These are phyloP conservation scores for Drosophila pallidifrons DNA, from an alignment of 1,140 invertebrate genomes.

Conservation along the genomic window DNA sequence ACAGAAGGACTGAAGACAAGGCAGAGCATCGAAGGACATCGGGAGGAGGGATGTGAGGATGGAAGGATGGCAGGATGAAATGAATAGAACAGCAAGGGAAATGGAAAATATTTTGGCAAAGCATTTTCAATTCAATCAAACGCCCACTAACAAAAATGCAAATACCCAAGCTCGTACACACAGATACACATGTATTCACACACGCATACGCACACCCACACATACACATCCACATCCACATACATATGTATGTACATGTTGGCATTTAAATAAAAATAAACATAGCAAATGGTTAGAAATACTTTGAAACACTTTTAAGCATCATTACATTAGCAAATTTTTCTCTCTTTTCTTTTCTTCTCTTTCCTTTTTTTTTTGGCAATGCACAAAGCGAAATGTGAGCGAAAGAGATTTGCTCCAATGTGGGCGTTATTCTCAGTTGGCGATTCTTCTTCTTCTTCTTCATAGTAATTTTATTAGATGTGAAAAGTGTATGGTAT, in stretches of 20 bases:
- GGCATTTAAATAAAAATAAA: slow-evolving; percentile 81
- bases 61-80: background rate
- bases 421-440: slow-evolving; percentile 32
- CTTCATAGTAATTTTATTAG: slow-evolving; percentile 34
- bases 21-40: slow-evolving; percentile 9
- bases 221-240: slow-evolving; percentile 25
- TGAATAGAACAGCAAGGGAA: slow-evolving; percentile 13
- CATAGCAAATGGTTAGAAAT: slow-evolving; percentile 69
- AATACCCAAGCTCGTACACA: slow-evolving; percentile 43
- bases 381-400: slow-evolving; percentile 35
- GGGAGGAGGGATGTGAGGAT: background rate
- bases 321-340: slow-evolving; percentile 83
- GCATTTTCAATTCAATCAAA: slow-evolving; percentile 81
- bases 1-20: slow-evolving; percentile 8
- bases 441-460: slow-evolving; percentile 13
- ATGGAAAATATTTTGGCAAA: slow-evolving; percentile 70
- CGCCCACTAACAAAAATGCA: slow-evolving; percentile 62
- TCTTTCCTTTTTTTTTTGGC: background rate
- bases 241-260: slow-evolving; percentile 46
- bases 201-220: background rate
- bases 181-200: slow-evolving; percentile 3
- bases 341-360: background rate
- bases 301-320: slow-evolving; percentile 82
- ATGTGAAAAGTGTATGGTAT: slow-evolving; percentile 1
- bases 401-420: slow-evolving; percentile 37